phyloP scores from a whole-genome alignment of 2,888 invertebrate species.

The Odontothrips loti region DNA sequence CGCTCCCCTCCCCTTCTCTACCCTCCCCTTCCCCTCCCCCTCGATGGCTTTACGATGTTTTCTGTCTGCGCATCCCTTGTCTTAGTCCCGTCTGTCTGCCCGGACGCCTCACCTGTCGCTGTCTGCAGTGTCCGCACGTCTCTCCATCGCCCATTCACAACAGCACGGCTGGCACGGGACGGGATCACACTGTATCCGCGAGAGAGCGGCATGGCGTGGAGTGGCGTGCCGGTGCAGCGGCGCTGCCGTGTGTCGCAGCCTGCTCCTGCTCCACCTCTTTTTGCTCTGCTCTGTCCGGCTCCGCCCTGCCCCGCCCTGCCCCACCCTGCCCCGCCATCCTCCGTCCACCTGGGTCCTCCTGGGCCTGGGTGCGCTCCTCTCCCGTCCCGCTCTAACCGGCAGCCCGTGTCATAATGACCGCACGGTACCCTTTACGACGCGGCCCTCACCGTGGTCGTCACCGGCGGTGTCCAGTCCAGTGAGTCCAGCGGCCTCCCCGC shows the following conservation, averaged over 20 bases:
- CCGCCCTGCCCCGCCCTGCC: neutral
- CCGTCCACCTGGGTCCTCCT: too few species aligned
- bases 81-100: neutral
- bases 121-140: neutral
- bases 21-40: neutral
- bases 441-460: too few species aligned
- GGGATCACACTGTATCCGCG: neutral
- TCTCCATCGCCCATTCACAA: neutral
- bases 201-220: neutral
- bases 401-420: too few species aligned
- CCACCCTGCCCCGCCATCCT: neutral
- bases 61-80: neutral
- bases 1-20: neutral
- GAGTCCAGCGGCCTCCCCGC: too few species aligned
- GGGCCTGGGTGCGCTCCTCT: too few species aligned
- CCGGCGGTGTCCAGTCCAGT: too few species aligned
- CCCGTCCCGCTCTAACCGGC: too few species aligned
- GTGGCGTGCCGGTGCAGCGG: neutral
- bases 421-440: too few species aligned
- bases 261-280: neutral
- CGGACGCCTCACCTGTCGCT: neutral
- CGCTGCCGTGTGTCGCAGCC: neutral
- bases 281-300: neutral
- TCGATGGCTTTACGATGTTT: slow-evolving; percentile 14
- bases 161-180: too few species aligned